phyloP scores from a whole-genome alignment of 2,888 invertebrate species.

The Tenthredo scrophulariae region DNA sequence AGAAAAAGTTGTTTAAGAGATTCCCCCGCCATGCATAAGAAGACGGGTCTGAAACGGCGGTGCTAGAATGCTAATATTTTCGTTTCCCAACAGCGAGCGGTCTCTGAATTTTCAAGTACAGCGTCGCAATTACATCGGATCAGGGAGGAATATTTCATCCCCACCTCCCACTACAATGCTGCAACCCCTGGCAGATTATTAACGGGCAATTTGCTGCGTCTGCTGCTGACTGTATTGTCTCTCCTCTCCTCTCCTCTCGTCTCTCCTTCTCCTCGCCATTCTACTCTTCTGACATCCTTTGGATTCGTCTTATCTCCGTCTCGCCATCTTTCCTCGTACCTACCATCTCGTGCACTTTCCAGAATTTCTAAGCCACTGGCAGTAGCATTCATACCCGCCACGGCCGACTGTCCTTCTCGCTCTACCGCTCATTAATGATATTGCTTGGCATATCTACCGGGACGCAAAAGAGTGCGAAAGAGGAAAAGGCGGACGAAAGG shows the following conservation, averaged over 20 bases:
- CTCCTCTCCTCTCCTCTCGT: constrained; percentile 64
- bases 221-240: constrained; percentile 76
- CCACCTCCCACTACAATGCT: constrained; percentile 61
- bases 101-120: constrained; percentile 70
- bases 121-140: constrained; percentile 76
- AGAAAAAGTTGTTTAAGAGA: constrained; percentile 14
- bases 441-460: constrained; percentile 24
- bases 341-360: constrained; percentile 20
- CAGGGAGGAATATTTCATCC: constrained; percentile 76
- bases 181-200: constrained; percentile 73
- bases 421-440: constrained; percentile 48
- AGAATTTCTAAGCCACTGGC: constrained; percentile 26
- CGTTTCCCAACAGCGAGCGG: constrained; percentile 53
- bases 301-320: constrained; percentile 30
- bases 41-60: constrained; percentile 13
- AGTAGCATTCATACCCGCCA: constrained; percentile 39
- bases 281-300: constrained; percentile 28
- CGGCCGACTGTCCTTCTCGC: constrained; percentile 28
- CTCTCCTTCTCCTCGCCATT: constrained; percentile 14
- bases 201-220: constrained; percentile 78
- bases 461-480: neutral
- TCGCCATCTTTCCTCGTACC: neutral
- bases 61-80: constrained; percentile 49
- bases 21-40: neutral
- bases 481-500: neutral